Evolutionary conservation across 2,797 vertebrate genomes (phyloP).

Genomic region (Etheostoma perlongum): DNA sequence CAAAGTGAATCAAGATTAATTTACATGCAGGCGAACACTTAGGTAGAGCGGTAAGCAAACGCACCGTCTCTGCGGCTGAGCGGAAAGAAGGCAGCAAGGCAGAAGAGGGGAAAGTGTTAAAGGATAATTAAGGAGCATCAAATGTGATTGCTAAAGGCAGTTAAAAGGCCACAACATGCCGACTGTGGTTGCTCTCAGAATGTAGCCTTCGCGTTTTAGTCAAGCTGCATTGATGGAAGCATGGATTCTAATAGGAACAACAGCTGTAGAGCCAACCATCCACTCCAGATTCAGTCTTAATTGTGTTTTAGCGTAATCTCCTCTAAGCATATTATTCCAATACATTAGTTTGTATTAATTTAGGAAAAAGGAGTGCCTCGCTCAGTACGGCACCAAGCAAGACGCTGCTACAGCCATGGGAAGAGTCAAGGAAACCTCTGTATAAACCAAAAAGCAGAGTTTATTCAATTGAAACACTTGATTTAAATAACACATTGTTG

Average conservation of each 20-base stretch:
- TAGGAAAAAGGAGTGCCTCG: conserved; percentile 32
- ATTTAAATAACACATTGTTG: conserved; percentile 65
- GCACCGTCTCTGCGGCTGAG: conserved; percentile 95
- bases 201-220: conserved; percentile 74
- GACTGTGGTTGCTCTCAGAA: conserved; percentile 85
- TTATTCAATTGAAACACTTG: conserved; percentile 67
- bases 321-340: conserved; percentile 56
- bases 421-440: conserved; percentile 16
- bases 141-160: conserved; percentile 95
- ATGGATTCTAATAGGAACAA: conserved; percentile 55
- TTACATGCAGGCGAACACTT: conserved; percentile 99
- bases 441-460: conserved; percentile 39
- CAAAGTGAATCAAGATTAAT: conserved; percentile 99
- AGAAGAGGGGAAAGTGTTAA: conserved; percentile 72
- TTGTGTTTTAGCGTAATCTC: conserved; percentile 59
- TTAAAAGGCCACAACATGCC: conserved; percentile 89
- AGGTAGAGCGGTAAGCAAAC: conserved; percentile 98
- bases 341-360: conserved; percentile 67
- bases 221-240: conserved; percentile 53
- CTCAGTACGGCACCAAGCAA: conserved; percentile 22
- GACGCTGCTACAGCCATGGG: conserved; percentile 1
- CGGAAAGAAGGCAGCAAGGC: conserved; percentile 86
- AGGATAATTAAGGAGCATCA: conserved; percentile 97
- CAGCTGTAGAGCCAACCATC: conserved; percentile 65
- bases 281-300: conserved; percentile 58